A percentile compares a stretch with the other conserved stretches of the same genome.
phyloP scores from a whole-genome alignment of 2,888 invertebrate genomes.

The Platycheirus albimanus region DNA sequence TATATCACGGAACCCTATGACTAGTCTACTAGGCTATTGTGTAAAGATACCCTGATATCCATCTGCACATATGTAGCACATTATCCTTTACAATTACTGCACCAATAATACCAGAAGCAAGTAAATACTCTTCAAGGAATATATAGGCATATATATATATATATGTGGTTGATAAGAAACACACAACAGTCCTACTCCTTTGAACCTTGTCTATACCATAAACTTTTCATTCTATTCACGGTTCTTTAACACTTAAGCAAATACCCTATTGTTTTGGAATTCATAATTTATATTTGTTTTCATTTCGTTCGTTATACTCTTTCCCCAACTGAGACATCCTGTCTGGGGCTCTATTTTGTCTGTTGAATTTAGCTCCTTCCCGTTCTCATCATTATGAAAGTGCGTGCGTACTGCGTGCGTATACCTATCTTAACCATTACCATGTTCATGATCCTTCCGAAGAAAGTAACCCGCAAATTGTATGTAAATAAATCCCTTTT shows the following conservation, averaged over 20 bases:
- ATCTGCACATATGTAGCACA: no score
- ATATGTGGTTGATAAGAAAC: no score
- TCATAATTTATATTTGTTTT: conserved; percentile 51
- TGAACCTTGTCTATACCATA: conserved; percentile 25
- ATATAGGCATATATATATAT: no score
- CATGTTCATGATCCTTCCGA: conserved; percentile 23
- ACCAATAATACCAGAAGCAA: no score
- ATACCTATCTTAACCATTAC: no score
- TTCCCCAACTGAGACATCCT: not conserved
- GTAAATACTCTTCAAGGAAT: not conserved
- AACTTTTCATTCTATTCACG: conserved; percentile 42
- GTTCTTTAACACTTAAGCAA: conserved; percentile 52
- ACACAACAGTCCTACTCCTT: not conserved
- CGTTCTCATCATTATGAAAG: not conserved
- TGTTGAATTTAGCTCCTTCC: conserved; percentile 8
- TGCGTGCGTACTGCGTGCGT: conserved; percentile 29
- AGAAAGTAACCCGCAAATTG: conserved; percentile 61
- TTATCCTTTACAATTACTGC: no score
- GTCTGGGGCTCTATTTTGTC: conserved; percentile 20
- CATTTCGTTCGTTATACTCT: conserved; percentile 5
- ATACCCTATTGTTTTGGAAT: conserved; percentile 49
- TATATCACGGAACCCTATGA: no score
- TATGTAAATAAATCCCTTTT: conserved; percentile 62
- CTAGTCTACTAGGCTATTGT: no score
- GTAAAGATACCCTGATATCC: no score